Conservation (phyloP, 2,797 vertebrate species). For the Muraenolepis orangiensis region DNA sequence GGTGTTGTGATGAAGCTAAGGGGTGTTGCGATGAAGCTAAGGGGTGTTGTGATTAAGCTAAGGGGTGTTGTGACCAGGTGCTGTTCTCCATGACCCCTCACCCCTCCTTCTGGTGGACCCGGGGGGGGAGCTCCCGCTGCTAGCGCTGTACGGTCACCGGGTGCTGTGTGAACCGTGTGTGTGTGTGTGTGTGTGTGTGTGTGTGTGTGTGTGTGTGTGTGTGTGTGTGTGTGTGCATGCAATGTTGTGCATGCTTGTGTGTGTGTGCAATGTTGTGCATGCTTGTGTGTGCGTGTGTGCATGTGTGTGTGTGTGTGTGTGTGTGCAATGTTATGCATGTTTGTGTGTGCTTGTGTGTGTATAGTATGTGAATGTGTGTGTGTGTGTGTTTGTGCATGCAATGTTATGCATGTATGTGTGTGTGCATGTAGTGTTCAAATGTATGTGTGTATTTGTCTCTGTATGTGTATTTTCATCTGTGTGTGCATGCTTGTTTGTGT, state of each 20-base stretch:
- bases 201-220: constrained; percentile 3
- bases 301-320: not conserved
- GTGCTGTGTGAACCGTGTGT: constrained; percentile 25
- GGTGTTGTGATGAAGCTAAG: constrained; percentile 80
- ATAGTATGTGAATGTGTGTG: not conserved
- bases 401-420: not conserved
- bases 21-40: no score
- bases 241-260: not conserved
- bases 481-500: not conserved
- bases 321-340: no score
- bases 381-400: not conserved
- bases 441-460: not conserved
- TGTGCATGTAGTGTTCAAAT: not conserved
- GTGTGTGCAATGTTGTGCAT: not conserved
- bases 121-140: constrained; percentile 86
- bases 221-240: not conserved
- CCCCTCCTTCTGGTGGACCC: constrained; percentile 91
- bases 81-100: constrained; percentile 84
- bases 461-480: not conserved
- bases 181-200: constrained; percentile 23
- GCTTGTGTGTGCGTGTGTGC: not conserved
- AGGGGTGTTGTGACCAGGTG: constrained; percentile 80
- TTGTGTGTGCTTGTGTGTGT: not conserved
- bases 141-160: constrained; percentile 64
- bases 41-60: no score